Percentiles rank a stretch among this genome's conserved stretches.
Conservation (phyloP, 2,113 vertebrate species). For the Tupaia tana region DNA sequence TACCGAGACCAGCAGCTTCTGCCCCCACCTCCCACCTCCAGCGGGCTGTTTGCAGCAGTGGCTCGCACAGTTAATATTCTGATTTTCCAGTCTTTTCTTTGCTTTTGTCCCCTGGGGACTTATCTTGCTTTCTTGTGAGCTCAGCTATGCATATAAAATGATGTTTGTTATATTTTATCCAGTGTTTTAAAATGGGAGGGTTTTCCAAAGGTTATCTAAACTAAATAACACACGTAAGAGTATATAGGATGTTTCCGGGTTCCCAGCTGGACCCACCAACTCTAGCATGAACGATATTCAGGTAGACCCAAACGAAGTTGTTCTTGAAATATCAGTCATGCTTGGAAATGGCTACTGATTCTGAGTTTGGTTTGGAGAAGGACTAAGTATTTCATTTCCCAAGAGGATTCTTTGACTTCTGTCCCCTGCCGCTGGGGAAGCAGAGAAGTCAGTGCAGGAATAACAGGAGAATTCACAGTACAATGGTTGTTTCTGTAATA, state of each 20-base stretch:
- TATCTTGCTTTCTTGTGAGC: slow-evolving; percentile 73
- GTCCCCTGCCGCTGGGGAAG: background rate
- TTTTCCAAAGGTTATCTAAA: slow-evolving; percentile 75
- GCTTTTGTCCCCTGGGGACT: slow-evolving; percentile 75
- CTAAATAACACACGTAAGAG: slow-evolving; percentile 32
- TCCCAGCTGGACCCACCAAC: background rate
- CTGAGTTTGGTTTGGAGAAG: slow-evolving; percentile 50
- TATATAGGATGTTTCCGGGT: background rate
- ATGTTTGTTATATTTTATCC: slow-evolving; percentile 70
- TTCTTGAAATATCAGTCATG: background rate
- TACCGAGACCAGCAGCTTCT: slow-evolving; percentile 42
- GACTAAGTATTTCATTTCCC: slow-evolving; percentile 48
- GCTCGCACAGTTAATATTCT: slow-evolving; percentile 73
- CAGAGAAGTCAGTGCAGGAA: background rate
- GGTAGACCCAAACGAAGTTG: slow-evolving; percentile 41
- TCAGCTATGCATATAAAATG: slow-evolving; percentile 79
- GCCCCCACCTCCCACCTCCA: slow-evolving; percentile 24
- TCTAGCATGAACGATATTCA: slow-evolving; percentile 28
- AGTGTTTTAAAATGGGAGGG: slow-evolving; percentile 60
- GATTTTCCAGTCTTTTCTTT: slow-evolving; percentile 77
- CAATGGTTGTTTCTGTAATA: background rate
- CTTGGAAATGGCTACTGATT: slow-evolving; percentile 53
- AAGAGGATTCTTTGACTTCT: slow-evolving; percentile 57
- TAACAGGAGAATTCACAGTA: slow-evolving; percentile 11
- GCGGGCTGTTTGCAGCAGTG: slow-evolving; percentile 57